Conservation (phyloP, 2,797 vertebrate species). For the Erethizon dorsatum region DNA sequence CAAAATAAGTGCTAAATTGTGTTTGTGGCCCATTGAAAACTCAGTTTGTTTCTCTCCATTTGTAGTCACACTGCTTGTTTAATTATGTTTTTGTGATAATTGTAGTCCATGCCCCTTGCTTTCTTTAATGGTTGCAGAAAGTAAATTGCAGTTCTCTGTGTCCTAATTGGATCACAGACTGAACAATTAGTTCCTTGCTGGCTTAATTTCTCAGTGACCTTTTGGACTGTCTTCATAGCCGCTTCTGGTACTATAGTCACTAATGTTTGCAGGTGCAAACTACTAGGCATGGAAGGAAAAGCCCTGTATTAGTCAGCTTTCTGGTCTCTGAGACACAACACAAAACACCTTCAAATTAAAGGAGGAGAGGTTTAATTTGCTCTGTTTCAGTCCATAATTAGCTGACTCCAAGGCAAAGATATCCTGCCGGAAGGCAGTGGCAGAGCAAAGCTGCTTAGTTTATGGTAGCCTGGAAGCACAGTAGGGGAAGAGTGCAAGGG, state of each 20-base stretch:
- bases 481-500: neutral
- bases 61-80: neutral
- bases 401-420: neutral
- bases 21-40: neutral
- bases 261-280: neutral
- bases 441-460: neutral
- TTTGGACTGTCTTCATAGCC: neutral
- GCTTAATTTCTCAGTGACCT: slow-evolving; percentile 28
- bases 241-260: neutral
- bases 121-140: neutral
- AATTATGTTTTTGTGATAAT: slow-evolving; percentile 52
- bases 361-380: neutral
- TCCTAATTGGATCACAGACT: neutral
- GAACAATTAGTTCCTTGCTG: slow-evolving; percentile 47
- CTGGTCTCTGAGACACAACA: neutral
- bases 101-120: neutral
- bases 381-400: neutral
- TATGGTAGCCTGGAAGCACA: neutral
- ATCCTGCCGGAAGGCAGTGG: neutral
- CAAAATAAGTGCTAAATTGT: neutral
- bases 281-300: neutral
- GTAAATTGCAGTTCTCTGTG: neutral
- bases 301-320: neutral
- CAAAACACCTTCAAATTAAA: neutral
- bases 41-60: neutral